Evolutionary conservation across 2,888 invertebrate species (phyloP).

Genomic region (Drosophila kanekoi): DNA sequence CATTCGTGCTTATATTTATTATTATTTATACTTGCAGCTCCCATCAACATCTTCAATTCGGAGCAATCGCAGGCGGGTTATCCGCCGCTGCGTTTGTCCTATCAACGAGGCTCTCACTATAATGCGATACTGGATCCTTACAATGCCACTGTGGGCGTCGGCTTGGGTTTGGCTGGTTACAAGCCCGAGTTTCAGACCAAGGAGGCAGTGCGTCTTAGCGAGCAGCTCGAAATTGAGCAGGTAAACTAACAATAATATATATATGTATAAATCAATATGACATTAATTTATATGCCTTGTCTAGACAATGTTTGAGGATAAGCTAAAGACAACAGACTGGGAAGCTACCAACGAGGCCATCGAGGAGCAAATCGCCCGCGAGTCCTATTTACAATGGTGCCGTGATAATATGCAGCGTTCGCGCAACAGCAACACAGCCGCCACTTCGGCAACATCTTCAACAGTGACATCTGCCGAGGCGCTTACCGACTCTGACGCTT

Average conservation of each 20-base stretch:
- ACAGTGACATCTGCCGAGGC: slow-evolving; percentile 83
- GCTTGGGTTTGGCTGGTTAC: slow-evolving; percentile 92
- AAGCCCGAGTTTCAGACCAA: slow-evolving; percentile 90
- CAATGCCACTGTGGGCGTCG: slow-evolving; percentile 92
- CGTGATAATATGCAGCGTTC: slow-evolving; percentile 88
- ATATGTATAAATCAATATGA: too few relatives aligned
- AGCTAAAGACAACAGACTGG: slow-evolving; percentile 95
- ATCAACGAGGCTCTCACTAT: slow-evolving; percentile 94
- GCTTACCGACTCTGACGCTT: slow-evolving; percentile 80
- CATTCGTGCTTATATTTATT: neutral
- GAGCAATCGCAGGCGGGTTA: slow-evolving; percentile 89
- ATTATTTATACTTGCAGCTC: slow-evolving; percentile 86
- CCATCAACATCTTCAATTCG: slow-evolving; percentile 94
- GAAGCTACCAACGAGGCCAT: slow-evolving; percentile 96
- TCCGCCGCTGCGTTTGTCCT: slow-evolving; percentile 93
- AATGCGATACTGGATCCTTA: slow-evolving; percentile 95
- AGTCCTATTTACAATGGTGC: slow-evolving; percentile 93
- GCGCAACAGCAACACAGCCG: slow-evolving; percentile 69
- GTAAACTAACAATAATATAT: slow-evolving; percentile 81
- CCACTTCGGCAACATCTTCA: slow-evolving; percentile 77
- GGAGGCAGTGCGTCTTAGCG: slow-evolving; percentile 91
- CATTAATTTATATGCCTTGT: slow-evolving; percentile 6
- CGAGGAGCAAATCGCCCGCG: slow-evolving; percentile 93
- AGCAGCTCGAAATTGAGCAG: slow-evolving; percentile 92
- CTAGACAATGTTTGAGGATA: slow-evolving; percentile 95